phyloP scores from a whole-genome alignment of 2,113 vertebrate genomes.

The Serinus canaria region DNA sequence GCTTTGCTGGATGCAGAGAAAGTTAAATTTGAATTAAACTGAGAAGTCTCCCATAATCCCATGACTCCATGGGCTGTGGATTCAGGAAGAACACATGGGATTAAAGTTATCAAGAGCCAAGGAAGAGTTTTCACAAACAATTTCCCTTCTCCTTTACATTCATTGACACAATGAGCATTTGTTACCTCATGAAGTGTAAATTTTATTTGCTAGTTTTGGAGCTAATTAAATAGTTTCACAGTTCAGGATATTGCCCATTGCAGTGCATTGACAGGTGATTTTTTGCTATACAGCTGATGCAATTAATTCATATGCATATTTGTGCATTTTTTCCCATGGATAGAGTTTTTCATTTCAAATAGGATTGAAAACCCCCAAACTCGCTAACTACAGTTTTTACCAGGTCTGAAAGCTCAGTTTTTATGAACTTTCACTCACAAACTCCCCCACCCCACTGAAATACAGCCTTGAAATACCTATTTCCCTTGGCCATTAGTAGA shows the following conservation, averaged over 20 bases:
- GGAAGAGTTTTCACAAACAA: neutral
- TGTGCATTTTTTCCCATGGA: neutral
- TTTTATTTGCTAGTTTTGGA: neutral
- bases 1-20: neutral
- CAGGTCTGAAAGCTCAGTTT: neutral
- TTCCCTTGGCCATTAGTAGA: neutral
- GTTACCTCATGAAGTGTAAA: neutral
- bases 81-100: neutral
- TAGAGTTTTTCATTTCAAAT: neutral
- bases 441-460: rapidly evolving
- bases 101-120: neutral
- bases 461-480: neutral
- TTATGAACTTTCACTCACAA: neutral
- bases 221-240: neutral
- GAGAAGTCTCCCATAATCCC: neutral
- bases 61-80: neutral
- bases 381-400: neutral
- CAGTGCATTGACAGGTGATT: neutral
- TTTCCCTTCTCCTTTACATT: rapidly evolving
- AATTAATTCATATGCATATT: neutral
- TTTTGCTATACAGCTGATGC: neutral
- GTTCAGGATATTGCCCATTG: neutral
- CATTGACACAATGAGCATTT: neutral
- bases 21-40: neutral
- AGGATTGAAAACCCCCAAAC: neutral